A percentile compares a stretch with the other conserved stretches of the same genome.
Evolutionary conservation across 2,888 invertebrate species (phyloP).

Genomic region (Lamellibrachia satsuma): DNA sequence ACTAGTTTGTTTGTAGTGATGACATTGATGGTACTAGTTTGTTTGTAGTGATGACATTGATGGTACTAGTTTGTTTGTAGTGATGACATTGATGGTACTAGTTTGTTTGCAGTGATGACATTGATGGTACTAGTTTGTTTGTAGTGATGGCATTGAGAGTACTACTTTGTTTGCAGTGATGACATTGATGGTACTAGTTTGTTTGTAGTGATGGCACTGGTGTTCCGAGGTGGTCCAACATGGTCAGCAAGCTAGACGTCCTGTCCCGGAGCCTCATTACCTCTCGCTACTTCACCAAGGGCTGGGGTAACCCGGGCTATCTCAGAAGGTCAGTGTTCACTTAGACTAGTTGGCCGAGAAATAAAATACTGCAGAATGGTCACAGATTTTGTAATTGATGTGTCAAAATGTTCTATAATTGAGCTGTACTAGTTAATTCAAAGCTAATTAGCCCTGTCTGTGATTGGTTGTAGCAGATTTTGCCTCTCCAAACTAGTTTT

Average conservation of each 20-base stretch:
- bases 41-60: not conserved
- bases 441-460: too few relatives aligned
- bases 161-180: not conserved
- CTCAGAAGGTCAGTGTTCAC: not conserved
- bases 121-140: not conserved
- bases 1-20: not conserved
- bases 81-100: not conserved
- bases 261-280: constrained; percentile 14
- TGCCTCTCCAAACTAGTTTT: too few relatives aligned
- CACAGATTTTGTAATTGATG: too few relatives aligned
- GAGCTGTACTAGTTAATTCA: too few relatives aligned
- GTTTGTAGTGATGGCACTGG: not conserved
- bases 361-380: too few relatives aligned
- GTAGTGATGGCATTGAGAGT: not conserved
- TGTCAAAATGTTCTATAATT: too few relatives aligned
- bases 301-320: constrained; percentile 24
- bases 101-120: not conserved
- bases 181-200: not conserved
- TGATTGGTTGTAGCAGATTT: too few relatives aligned
- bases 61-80: not conserved
- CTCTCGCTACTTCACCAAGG: constrained; percentile 26
- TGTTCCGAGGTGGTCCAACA: not conserved
- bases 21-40: not conserved
- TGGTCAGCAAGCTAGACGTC: constrained; percentile 19
- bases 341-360: too few relatives aligned